Evolutionary conservation across 2,888 invertebrate species (phyloP).

Genomic region (Linnaemya tessellans): DNA sequence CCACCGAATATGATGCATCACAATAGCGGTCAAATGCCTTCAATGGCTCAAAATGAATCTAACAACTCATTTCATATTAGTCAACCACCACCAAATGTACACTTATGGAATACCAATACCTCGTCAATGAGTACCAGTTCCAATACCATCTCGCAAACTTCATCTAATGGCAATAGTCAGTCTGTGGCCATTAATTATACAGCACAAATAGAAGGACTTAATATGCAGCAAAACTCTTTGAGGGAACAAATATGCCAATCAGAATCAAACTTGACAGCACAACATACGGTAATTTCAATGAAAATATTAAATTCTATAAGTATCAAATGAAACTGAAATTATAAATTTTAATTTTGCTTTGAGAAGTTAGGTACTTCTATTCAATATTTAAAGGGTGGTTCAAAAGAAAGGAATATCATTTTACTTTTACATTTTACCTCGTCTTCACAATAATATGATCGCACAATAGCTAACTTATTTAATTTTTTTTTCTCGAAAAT

Average conservation of each 20-base stretch:
- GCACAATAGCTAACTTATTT: no score
- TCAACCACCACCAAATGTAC: conserved; percentile 71
- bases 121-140: conserved; percentile 57
- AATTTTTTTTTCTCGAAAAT: no score
- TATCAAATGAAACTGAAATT: not conserved
- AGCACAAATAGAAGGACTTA: conserved; percentile 86
- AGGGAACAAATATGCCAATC: conserved; percentile 97
- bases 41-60: conserved; percentile 74
- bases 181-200: conserved; percentile 77
- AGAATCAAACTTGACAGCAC: conserved; percentile 97
- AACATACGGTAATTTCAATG: conserved; percentile 89
- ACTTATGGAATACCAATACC: conserved; percentile 71
- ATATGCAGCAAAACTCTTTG: conserved; percentile 91
- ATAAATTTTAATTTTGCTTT: conserved; percentile 23
- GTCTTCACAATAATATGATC: not conserved
- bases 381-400: conserved; percentile 10
- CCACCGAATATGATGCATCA: conserved; percentile 74
- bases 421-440: not conserved
- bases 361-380: conserved; percentile 46
- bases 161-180: conserved; percentile 54
- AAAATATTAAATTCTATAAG: conserved; percentile 14
- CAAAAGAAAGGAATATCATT: conserved; percentile 26
- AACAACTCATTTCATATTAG: conserved; percentile 62
- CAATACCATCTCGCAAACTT: conserved; percentile 75
- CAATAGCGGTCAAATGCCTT: conserved; percentile 71